Base-by-base conservation (phyloP, 2,888 invertebrate species). In the Rotaria macrura region DNA sequence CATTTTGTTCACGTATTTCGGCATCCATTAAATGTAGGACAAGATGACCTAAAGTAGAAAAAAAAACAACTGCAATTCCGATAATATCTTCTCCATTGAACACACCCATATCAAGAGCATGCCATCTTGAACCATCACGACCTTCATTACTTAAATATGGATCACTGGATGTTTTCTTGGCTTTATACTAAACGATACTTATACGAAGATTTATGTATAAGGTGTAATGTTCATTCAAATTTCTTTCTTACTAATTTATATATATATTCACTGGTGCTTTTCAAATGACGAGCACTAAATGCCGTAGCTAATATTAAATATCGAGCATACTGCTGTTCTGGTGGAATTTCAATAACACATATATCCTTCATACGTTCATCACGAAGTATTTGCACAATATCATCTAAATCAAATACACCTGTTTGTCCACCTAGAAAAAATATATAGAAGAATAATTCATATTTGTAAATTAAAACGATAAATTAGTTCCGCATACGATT, bases 361-460 rank as follows among this genome's bases (percentile, higher is more conserved):
- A 96, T 93, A 89, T 96, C 93, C 89, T 92, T 92, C 0, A 94
- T 94, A 89, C 94, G 95, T 90, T 96, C 95, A 89, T 93, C 92
- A 87, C 93, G 92, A 49, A 97, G 91, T 43, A 95, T 91, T 34
- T 93, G 93, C 0, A 96, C 93, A 84, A 97, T 91, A 87, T 96
- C 95, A 89, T 95, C 94, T 83, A 96, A 93, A 88, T 97, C 96
- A 91, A 94, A 96, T 0, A 96, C 96, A 52, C 96, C 96, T 87
- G 90, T 92, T 87, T 92, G 89, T 25, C 96, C 97, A 89, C 94
- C 96, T 96, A 89, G 84, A 92, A 92, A 87, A 84, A 88, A 74
- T 55, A 65, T 12, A 47, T 47, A n/a, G n/a, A n/a, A n/a, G n/a
- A n/a, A n/a, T n/a, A n/a, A n/a, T n/a, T n/a, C n/a, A n/a, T n/a